Percentiles rank a stretch among this genome's conserved stretches.
Conservation (phyloP, 2,797 vertebrate species). For the Spatula clypeata region DNA sequence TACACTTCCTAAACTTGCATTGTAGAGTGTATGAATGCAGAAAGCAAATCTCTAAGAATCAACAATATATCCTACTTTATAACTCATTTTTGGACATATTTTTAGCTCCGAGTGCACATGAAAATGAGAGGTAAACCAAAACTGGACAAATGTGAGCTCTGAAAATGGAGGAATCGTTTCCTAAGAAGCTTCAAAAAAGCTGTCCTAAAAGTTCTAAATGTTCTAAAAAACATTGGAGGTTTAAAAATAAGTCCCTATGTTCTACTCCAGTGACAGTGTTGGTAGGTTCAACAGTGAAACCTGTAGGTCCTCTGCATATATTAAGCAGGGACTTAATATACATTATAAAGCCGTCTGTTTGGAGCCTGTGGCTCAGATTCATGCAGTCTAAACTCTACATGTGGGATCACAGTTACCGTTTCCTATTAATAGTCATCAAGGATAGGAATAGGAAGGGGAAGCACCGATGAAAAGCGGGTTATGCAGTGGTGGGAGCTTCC, state of each 20-base stretch:
- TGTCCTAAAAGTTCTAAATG: background rate
- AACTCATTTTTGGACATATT: background rate
- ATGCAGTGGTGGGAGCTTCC: background rate
- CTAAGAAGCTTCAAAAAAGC: background rate
- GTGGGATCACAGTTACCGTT: background rate
- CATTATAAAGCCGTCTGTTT: background rate
- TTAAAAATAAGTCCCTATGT: background rate
- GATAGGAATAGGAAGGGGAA: background rate
- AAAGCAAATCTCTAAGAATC: background rate
- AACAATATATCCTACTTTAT: background rate
- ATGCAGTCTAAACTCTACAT: rapidly evolving
- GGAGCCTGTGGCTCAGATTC: background rate
- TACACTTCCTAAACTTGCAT: background rate
- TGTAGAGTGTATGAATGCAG: background rate
- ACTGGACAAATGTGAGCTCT: background rate
- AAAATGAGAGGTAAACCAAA: background rate
- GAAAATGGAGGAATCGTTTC: background rate
- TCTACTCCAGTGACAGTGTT: background rate
- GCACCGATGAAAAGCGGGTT: background rate
- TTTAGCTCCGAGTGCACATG: background rate
- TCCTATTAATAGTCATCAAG: background rate
- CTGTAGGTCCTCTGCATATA: background rate
- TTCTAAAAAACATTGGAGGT: background rate
- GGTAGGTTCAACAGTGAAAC: background rate
- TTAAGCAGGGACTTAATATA: background rate